Conservation (phyloP, 2,113 vertebrate genomes). For the Centropristis striata region DNA sequence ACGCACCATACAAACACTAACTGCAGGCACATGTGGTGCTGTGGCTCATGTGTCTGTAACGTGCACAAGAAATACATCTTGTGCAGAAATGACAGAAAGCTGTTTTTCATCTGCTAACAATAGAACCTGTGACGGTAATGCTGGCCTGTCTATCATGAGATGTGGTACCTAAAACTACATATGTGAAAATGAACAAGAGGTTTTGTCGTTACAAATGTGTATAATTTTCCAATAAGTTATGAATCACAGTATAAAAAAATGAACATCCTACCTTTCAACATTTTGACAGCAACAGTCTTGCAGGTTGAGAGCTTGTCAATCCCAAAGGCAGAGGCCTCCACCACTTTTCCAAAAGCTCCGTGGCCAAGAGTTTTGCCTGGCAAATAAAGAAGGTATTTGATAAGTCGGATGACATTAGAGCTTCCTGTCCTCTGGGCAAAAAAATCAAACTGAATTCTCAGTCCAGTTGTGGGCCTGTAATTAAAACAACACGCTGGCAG, state of each 20-base stretch:
- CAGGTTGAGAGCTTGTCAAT: constrained; percentile 97
- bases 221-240: neutral
- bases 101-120: constrained; percentile 49
- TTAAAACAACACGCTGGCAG: constrained; percentile 75
- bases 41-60: constrained; percentile 31
- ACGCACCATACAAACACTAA: constrained; percentile 51
- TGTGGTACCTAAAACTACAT: neutral
- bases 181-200: neutral
- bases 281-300: constrained; percentile 98
- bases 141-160: constrained; percentile 6
- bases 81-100: constrained; percentile 23
- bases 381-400: constrained; percentile 36
- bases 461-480: constrained; percentile 68
- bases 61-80: constrained; percentile 51
- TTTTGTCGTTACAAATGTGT: neutral
- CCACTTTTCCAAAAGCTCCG: constrained; percentile 96
- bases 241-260: neutral
- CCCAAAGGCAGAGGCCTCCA: constrained; percentile 95
- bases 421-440: constrained; percentile 44
- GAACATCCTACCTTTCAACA: constrained; percentile 91
- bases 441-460: constrained; percentile 68
- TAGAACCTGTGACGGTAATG: constrained; percentile 2
- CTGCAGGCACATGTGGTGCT: constrained; percentile 60
- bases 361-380: constrained; percentile 96
- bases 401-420: constrained; percentile 44